Evolutionary conservation across 2,113 vertebrate species (phyloP).

Genomic region (Entelurus aequoreus): DNA sequence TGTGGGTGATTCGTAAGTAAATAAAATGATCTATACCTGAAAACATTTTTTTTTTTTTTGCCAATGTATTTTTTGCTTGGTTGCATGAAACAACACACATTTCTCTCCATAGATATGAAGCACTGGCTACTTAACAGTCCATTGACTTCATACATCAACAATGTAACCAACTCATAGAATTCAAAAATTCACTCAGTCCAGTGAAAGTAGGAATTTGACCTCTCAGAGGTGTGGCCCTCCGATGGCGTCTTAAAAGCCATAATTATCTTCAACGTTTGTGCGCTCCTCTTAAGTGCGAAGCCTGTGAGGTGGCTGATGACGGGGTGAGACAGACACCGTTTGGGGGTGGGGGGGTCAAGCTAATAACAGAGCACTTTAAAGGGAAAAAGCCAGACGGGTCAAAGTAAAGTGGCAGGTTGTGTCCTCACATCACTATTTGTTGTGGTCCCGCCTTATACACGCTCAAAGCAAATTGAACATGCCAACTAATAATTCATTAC

Average conservation of each 20-base stretch:
- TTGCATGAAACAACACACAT: no score
- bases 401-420: constrained; percentile 8
- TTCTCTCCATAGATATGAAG: no score
- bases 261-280: constrained; percentile 27
- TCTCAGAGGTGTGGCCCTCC: constrained; percentile 17
- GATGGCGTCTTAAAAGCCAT: constrained; percentile 52
- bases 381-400: constrained; percentile 45
- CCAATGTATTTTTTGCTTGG: no score
- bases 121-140: no score
- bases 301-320: not conserved
- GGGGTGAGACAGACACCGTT: constrained; percentile 6
- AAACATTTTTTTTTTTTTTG: no score
- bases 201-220: constrained; percentile 43
- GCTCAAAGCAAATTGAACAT: no score
- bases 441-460: no score
- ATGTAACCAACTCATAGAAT: no score
- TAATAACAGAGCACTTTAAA: constrained; percentile 62
- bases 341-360: constrained; percentile 35
- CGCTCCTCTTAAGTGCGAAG: constrained; percentile 54
- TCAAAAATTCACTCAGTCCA: not conserved
- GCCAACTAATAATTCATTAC: no score
- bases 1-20: no score
- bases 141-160: no score
- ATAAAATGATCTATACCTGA: no score
- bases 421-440: not conserved